phyloP scores from a whole-genome alignment of 2,113 vertebrate species.

The Oxyura jamaicensis region DNA sequence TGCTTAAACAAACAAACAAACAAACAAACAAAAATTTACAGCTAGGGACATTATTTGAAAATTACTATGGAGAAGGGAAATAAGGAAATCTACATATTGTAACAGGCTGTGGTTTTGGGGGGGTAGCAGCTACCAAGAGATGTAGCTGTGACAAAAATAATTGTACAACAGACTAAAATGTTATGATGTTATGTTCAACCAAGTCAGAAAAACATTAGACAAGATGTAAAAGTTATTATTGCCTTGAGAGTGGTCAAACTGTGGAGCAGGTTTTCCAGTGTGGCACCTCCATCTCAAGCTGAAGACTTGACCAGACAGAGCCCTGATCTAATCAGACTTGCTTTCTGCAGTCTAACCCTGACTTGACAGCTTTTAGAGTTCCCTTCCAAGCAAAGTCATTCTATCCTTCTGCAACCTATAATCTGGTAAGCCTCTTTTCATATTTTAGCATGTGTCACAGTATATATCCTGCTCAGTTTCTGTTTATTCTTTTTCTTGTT shows the following conservation, averaged over 20 bases:
- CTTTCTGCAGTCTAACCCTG: not conserved
- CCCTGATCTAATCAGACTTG: not conserved
- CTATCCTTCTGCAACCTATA: not conserved
- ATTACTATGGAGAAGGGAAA: not conserved
- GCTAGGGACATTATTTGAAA: not conserved
- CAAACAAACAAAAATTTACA: not conserved
- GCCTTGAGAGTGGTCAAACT: not conserved
- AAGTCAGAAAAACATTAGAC: not conserved
- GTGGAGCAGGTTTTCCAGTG: not conserved
- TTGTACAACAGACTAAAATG: not conserved
- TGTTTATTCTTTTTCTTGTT: not conserved
- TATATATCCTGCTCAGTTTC: not conserved
- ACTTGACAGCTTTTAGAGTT: not conserved
- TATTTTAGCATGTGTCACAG: rapidly evolving
- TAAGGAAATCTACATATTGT: not conserved
- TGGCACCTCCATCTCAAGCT: not conserved
- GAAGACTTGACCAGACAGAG: not conserved
- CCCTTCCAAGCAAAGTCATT: not conserved
- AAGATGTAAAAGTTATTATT: not conserved
- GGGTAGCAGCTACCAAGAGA: not conserved
- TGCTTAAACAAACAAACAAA: not conserved
- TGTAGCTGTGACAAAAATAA: not conserved
- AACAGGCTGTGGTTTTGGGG: not conserved
- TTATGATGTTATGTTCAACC: not conserved
- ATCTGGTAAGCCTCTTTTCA: not conserved